A percentile compares a stretch with the other conserved stretches of the same genome.
These are phyloP conservation scores for Calypte anna DNA, from an alignment of 2,113 vertebrate species.

Conservation along the genomic window DNA sequence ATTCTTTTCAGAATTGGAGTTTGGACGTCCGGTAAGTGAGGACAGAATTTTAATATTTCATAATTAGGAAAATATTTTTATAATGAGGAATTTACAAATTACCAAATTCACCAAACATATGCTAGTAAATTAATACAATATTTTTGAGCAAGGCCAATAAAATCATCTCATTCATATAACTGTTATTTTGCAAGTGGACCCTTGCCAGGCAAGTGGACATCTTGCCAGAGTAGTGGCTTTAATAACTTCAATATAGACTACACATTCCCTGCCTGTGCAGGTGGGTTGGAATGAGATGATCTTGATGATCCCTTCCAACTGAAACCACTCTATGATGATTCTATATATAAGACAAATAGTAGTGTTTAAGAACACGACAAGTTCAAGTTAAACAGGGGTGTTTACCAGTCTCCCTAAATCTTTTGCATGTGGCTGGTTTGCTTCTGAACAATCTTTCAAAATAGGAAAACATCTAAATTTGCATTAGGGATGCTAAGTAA, in stretches of 20 bases:
- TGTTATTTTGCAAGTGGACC: not conserved
- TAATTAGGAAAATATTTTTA: slow-evolving; percentile 55
- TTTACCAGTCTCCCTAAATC: not conserved
- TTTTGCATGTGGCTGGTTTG: not conserved
- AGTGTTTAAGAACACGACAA: not conserved
- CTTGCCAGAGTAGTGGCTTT: not conserved
- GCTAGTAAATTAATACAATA: not conserved
- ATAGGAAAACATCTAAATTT: not conserved
- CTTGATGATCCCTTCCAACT: too few species aligned
- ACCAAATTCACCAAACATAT: not conserved
- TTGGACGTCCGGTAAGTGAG: slow-evolving; percentile 99
- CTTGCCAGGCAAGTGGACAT: not conserved
- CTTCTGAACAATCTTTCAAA: not conserved
- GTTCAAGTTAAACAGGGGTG: not conserved
- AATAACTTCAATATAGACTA: not conserved
- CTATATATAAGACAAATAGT: not conserved
- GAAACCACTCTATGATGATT: too few species aligned
- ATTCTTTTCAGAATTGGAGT: slow-evolving; percentile 99
- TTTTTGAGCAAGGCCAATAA: not conserved
- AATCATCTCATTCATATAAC: not conserved
- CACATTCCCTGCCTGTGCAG: too few species aligned
- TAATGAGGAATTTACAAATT: not conserved
- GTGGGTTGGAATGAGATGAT: too few species aligned
- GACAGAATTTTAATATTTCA: slow-evolving; percentile 74
- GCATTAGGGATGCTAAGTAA: not conserved